Evolutionary conservation across 2,888 invertebrate genomes (phyloP).

Genomic region (Ligdia adustata): DNA sequence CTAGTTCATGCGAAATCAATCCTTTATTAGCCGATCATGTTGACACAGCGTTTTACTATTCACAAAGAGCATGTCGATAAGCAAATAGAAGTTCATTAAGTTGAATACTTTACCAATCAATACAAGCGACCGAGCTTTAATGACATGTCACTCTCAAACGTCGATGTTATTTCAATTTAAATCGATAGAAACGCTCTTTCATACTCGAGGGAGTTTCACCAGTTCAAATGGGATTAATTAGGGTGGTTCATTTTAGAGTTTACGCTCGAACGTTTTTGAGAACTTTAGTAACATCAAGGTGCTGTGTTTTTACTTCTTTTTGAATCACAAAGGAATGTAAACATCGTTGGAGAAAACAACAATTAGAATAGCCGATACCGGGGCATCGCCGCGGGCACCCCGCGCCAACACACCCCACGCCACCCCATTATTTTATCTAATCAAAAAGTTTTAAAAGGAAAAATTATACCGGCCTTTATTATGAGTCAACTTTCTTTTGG

Average conservation of each 20-base stretch:
- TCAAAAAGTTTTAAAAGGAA: conserved; percentile 85
- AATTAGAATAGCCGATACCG: conserved; percentile 82
- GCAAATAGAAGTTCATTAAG: conserved; percentile 27
- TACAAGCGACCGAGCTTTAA: conserved; percentile 49
- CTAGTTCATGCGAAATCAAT: conserved; percentile 12
- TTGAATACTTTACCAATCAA: conserved; percentile 50
- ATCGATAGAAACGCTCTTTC: conserved; percentile 60
- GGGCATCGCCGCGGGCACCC: conserved; percentile 68
- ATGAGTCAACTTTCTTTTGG: conserved; percentile 81
- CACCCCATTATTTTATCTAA: conserved; percentile 85
- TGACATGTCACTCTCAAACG: conserved; percentile 59
- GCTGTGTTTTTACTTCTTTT: conserved; percentile 46
- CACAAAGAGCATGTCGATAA: conserved; percentile 19
- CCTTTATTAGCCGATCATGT: conserved; percentile 17
- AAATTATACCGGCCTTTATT: conserved; percentile 84
- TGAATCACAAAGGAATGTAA: conserved; percentile 71
- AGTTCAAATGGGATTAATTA: conserved; percentile 68
- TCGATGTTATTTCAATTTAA: conserved; percentile 76
- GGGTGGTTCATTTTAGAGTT: conserved; percentile 35
- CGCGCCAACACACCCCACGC: conserved; percentile 59
- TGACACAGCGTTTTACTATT: conserved; percentile 21
- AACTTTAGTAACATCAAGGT: conserved; percentile 43
- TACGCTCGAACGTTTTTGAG: conserved; percentile 42
- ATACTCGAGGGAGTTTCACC: conserved; percentile 47
- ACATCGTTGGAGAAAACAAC: conserved; percentile 75